Evolutionary conservation across 2,113 vertebrate species (phyloP), one percentile per base, ranked within the genome.

Genomic region (Hippocampus abdominalis): DNA sequence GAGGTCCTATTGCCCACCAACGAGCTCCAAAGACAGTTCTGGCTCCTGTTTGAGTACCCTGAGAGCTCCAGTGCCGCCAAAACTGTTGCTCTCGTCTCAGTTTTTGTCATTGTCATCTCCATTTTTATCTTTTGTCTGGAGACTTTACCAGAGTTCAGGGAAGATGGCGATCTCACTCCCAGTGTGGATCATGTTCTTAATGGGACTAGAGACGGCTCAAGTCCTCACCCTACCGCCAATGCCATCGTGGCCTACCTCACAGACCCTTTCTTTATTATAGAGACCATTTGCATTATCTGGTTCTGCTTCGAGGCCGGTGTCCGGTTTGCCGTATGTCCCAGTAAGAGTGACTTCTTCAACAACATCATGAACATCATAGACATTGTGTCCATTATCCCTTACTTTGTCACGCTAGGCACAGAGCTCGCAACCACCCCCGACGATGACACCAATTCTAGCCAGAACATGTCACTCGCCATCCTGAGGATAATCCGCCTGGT

Each of bases 291-390:
- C 87, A 96, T 99, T 1, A 64, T 96, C 74, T 99, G 97, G 97
- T 99, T 99, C 90, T 95, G 94, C 87, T 98, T 99, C 0, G 97
- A 99, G 80, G 85, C 93, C 0, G 84, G 91, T 0, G 94, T 99
- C 39, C 93, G 97, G 12, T 98, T 98, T 15, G 76, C 93, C 1
- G 96, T 96, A 67, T 99, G 97, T 72, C 97, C 97, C 66, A 99
- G 97, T 90, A 98, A 98, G 83, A 89, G 94, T 0, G 93, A 93
- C 68, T 99, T 99, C 91, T 99, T 98, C 88, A 93, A 90, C 70
- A 97, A 97, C 90, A 95, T 98, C 86, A 98, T 99, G 96, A 99
- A 99, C 67, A 92, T 94, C 59, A 99, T 99, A 0, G 97, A 99
- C 79, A 94, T 99, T 1, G 92, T 99, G 32, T 98, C 97, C 74